Conservation (phyloP, 2,797 vertebrate genomes). For the Anisognathus igniventris region DNA sequence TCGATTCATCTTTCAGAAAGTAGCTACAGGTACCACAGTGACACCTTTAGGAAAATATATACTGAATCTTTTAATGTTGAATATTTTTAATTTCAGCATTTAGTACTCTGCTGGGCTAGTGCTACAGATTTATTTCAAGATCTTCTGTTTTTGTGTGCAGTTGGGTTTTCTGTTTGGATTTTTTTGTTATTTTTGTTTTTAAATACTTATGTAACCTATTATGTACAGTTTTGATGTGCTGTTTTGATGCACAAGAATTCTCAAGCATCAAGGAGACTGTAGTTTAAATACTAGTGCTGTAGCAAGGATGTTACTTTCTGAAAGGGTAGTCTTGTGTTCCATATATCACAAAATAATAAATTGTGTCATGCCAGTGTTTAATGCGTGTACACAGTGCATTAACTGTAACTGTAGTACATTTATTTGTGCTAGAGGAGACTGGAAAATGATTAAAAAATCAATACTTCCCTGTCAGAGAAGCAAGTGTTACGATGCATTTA, state of each 20-base stretch:
- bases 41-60: slow-evolving; percentile 75
- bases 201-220: neutral
- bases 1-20: slow-evolving; percentile 8
- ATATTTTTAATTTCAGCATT: slow-evolving; percentile 46
- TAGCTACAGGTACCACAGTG: slow-evolving; percentile 73
- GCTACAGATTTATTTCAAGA: neutral
- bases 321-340: slow-evolving; percentile 57
- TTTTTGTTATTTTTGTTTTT: neutral
- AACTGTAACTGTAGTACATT: slow-evolving; percentile 90
- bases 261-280: neutral
- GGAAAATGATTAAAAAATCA: slow-evolving; percentile 98
- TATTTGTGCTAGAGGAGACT: slow-evolving; percentile 93
- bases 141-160: neutral
- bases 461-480: slow-evolving; percentile 92
- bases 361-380: slow-evolving; percentile 72
- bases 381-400: slow-evolving; percentile 83
- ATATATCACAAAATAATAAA: slow-evolving; percentile 78
- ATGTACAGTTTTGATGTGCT: neutral
- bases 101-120: neutral
- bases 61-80: slow-evolving; percentile 34
- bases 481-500: slow-evolving; percentile 83
- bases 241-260: slow-evolving; percentile 6
- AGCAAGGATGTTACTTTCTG: slow-evolving; percentile 38
- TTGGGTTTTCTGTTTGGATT: neutral
- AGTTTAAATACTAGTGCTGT: neutral